Evolutionary conservation across 53 echinoderm and acorn worm species (phyloP), one percentile per base, ranked within the genome.

Genomic region (Crossaster papposus): DNA sequence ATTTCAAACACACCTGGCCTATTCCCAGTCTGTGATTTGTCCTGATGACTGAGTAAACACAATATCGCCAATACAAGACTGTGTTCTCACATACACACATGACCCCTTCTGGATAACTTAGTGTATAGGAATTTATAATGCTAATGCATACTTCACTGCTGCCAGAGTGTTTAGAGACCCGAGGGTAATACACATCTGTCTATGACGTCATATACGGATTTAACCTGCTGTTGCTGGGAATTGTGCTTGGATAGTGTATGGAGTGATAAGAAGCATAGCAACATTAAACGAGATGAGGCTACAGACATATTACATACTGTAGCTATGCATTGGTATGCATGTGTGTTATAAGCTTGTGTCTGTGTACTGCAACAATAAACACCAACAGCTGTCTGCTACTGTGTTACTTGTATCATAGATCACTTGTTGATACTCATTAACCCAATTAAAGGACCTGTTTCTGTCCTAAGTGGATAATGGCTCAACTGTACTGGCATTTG

Each of bases 61-160:
- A 72, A 85, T 78, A 51, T 32, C 38, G 65, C 70, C 17, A 65
- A 28, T 54, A 83, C 32, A 54, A 33, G 30, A 13, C 83, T 24
- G 4, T 70, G 36, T 83, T n/a, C n/a, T 22, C 15, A 22, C 32
- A 24, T 14, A 35, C 44, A 35, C 83, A 9, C n/a, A 44, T 44
- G 44, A 44, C 52, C n/a, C 52, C 52, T n/a, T 28, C 5, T 55
- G 22, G 20, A 31, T 44, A 64, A 37, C 24, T 20, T 14, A 51
- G 36, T 83, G 64, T 33, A 85, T 44, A 9, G 44, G 44, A 44
- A 44, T 85, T 85, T 73, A 85, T 85, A n/a, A 85, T 85, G 85
- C 73, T 85, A 85, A 85, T 85, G 30, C 30, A 72, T 15, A 28
- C 83, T 44, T 65, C 36, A 50, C 65, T 70, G 37, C 14, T 12